Conservation (phyloP, 2,888 invertebrate genomes). For the Hemicrepidius hirtus region DNA sequence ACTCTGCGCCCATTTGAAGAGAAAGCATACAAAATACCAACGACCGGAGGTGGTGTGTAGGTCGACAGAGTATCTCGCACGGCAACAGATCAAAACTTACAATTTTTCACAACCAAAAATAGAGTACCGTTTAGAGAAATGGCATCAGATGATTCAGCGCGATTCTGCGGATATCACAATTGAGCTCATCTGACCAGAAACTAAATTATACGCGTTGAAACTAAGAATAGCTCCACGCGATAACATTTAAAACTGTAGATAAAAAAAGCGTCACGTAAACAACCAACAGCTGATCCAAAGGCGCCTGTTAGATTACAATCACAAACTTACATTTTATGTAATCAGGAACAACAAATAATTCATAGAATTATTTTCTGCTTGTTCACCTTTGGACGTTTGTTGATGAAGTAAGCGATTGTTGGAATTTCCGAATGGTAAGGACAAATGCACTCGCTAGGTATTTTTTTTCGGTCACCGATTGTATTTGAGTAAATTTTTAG, state of each 20-base stretch:
- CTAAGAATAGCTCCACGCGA: slow-evolving; percentile 24
- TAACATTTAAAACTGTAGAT: slow-evolving; percentile 22
- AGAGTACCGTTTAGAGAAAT: slow-evolving; percentile 16
- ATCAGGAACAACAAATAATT: slow-evolving; percentile 10
- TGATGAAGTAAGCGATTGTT: too few relatives aligned
- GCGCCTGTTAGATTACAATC: slow-evolving; percentile 36
- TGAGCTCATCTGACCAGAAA: slow-evolving; percentile 6
- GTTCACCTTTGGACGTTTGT: slow-evolving; percentile 1
- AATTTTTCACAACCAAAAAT: slow-evolving; percentile 11
- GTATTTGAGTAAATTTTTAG: neutral
- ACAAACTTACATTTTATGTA: slow-evolving; percentile 10
- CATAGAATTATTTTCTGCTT: slow-evolving; percentile 1
- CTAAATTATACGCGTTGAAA: neutral
- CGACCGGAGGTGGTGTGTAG: slow-evolving; percentile 15
- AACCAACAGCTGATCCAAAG: slow-evolving; percentile 37
- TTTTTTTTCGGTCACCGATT: too few relatives aligned
- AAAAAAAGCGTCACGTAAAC: slow-evolving; percentile 35
- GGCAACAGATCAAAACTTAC: slow-evolving; percentile 18
- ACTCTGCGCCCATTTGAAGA: slow-evolving; percentile 14
- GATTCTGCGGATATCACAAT: slow-evolving; percentile 18
- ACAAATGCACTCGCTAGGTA: too few relatives aligned
- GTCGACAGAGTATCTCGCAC: slow-evolving; percentile 20
- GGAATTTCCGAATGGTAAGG: too few relatives aligned
- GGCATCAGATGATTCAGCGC: slow-evolving; percentile 23
- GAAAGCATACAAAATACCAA: slow-evolving; percentile 32